Evolutionary conservation across 2,888 invertebrate genomes (phyloP).

Genomic region (Tachina grossa): DNA sequence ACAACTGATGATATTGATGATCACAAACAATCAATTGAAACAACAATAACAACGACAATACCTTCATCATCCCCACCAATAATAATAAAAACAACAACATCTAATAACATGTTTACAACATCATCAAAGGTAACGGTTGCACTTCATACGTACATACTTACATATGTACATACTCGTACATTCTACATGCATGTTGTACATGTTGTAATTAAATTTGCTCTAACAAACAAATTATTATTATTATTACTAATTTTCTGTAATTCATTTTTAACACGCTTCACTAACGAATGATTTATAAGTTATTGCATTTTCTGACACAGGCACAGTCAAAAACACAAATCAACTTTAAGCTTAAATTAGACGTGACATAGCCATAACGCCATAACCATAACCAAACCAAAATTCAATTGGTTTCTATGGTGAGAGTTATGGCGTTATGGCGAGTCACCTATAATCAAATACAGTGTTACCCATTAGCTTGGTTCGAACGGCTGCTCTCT

Average conservation of each 20-base stretch:
- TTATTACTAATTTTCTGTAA: neutral
- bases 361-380: too few species aligned
- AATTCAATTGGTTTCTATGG: too few species aligned
- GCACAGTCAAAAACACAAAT: neutral
- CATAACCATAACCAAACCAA: too few species aligned
- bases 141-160: conserved; percentile 55
- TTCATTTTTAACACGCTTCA: neutral
- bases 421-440: too few species aligned
- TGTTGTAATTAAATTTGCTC: conserved; percentile 3
- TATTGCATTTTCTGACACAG: neutral
- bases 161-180: conserved; percentile 2
- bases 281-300: neutral
- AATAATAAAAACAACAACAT: conserved; percentile 49
- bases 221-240: neutral
- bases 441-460: too few species aligned
- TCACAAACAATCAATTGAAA: conserved; percentile 35
- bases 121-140: conserved; percentile 68
- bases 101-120: conserved; percentile 53
- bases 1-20: conserved; percentile 33
- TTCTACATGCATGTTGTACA: conserved; percentile 1
- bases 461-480: too few species aligned
- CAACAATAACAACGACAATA: conserved; percentile 30
- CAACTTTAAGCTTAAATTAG: neutral
- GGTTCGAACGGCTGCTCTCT: too few species aligned
- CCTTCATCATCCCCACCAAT: conserved; percentile 54